Base-by-base conservation (phyloP, 2,888 invertebrate genomes). In the Horisme vitalbata region DNA sequence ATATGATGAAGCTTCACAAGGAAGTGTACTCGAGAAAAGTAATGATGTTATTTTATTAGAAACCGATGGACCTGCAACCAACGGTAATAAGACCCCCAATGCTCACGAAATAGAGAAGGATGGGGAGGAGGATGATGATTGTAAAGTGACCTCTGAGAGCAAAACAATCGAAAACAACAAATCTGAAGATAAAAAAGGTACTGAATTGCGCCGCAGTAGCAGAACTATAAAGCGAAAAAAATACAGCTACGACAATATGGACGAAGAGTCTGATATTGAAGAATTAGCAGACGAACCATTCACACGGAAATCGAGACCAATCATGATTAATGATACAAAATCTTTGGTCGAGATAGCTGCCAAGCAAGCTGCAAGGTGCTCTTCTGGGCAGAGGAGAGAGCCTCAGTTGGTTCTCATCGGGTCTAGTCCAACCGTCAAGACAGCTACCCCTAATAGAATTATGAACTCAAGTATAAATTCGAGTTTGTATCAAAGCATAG, bases 371-470 rank as follows among this genome's bases (percentile, higher is more conserved):
- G 75, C 43, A 76, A 71, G 53, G 34, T 61, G 4, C 54, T 60
- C 44, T 61, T 65, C 24, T 57, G 51, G 57, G 38, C 84, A 85
- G 34, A 92, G 94, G 70, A 93, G 95, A 65, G 93, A 95, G 74
- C 93, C 94, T 0, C 94, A 94, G 4, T 84, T 95, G 57, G 95
- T 95, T 20, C 94, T 95, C 35, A 94, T 95, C 57, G 95, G 95
- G 68, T 94, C 95, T 7, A 94, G 95, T 81, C 92, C 94, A 18
- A 92, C 57, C 20, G 7, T 93, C 65, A 77, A 93, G 44, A 91
- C 93, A 45, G 93, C 92, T 11, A 92, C 91, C 10, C 75, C 92
- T 28, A 91, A 75, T 43, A 75, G 82, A 61, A 64, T 66, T 61
- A 39, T 68, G 52, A 48, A 57, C 11, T 52, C 73, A 13, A 51